Evolutionary conservation across 2,113 vertebrate species (phyloP).

Genomic region (Artemisiospiza belli): DNA sequence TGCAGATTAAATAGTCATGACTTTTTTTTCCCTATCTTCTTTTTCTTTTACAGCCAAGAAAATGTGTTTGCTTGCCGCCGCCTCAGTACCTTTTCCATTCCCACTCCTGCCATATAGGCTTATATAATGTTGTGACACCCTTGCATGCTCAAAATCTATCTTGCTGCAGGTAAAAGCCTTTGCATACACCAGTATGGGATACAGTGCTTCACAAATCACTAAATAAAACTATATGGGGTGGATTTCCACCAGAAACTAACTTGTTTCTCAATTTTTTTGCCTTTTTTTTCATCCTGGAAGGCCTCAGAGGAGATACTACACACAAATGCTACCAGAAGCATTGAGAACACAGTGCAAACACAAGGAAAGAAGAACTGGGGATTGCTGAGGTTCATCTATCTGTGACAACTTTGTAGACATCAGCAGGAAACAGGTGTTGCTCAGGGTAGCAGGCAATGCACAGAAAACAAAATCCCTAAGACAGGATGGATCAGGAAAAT

Average conservation of each 20-base stretch:
- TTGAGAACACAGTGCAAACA: neutral
- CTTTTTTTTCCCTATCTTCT: neutral
- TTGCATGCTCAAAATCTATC: neutral
- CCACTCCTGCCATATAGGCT: neutral
- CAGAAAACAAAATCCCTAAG: neutral
- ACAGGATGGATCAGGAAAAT: neutral
- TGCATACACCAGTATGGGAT: neutral
- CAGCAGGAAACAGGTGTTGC: neutral
- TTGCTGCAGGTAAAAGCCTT: neutral
- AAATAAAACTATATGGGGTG: neutral
- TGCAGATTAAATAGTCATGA: neutral
- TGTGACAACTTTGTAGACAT: neutral
- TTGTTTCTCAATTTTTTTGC: neutral
- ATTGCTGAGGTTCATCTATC: neutral
- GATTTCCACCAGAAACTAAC: neutral
- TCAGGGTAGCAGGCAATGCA: neutral
- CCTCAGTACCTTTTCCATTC: neutral
- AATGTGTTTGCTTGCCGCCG: neutral
- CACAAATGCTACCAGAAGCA: neutral
- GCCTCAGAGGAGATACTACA: neutral
- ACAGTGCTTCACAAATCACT: neutral
- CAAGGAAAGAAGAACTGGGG: neutral
- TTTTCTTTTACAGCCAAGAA: neutral
- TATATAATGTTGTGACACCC: neutral
- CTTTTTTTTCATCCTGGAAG: neutral